Percentiles rank a stretch among this genome's conserved stretches.
Conservation (phyloP, 2,797 vertebrate genomes). For the Takifugu rubripes region DNA sequence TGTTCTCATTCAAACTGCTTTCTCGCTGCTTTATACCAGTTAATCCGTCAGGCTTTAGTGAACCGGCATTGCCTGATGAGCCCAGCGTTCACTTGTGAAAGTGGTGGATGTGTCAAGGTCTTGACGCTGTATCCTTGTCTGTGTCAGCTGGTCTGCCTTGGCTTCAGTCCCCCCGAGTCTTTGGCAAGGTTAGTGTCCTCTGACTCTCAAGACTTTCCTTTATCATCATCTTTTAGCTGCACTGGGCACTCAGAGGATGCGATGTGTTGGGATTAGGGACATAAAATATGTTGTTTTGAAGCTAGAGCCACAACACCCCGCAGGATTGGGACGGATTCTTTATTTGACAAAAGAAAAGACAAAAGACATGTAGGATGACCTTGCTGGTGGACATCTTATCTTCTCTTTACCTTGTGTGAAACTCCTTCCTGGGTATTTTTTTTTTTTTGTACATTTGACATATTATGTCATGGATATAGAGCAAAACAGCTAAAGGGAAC, state of each 20-base stretch:
- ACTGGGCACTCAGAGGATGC: slow-evolving; percentile 21
- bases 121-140: slow-evolving; percentile 38
- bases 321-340: too few relatives aligned
- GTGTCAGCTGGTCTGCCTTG: slow-evolving; percentile 16
- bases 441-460: too few relatives aligned
- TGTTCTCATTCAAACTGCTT: slow-evolving; percentile 18
- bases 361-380: too few relatives aligned
- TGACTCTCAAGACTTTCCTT: slow-evolving; percentile 41
- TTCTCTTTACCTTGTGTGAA: too few relatives aligned
- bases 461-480: neutral
- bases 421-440: too few relatives aligned
- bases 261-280: slow-evolving; percentile 22
- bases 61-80: slow-evolving; percentile 41
- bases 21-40: slow-evolving; percentile 19
- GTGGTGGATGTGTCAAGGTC: slow-evolving; percentile 32
- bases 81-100: slow-evolving; percentile 34
- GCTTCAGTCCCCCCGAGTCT: slow-evolving; percentile 24
- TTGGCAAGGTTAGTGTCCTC: slow-evolving; percentile 43
- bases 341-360: too few relatives aligned
- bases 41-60: slow-evolving; percentile 42
- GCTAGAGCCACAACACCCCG: slow-evolving; percentile 12
- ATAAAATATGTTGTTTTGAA: slow-evolving; percentile 37
- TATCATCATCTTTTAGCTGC: slow-evolving; percentile 16
- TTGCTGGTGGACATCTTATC: too few relatives aligned
- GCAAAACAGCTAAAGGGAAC: slow-evolving; percentile 23